Conservation (phyloP, 2,888 invertebrate genomes). For the Temnothorax ravouxi region DNA sequence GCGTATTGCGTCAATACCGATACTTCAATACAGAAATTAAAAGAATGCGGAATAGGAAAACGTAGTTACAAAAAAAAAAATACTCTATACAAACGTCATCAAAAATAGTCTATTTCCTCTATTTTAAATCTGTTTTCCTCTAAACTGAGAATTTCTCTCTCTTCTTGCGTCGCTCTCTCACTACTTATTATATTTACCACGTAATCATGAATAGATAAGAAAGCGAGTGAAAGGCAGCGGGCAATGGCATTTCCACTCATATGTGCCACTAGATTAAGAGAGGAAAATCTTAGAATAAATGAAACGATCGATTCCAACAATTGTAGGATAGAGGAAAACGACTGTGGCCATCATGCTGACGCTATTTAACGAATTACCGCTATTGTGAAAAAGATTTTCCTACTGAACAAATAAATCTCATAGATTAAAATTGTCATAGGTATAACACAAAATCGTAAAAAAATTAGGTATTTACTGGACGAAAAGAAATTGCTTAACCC, state of each 20-base stretch:
- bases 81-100: constrained; percentile 5
- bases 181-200: neutral
- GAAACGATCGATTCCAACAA: neutral
- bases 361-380: neutral
- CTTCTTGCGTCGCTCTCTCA: neutral
- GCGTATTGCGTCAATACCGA: constrained; percentile 32
- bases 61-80: neutral
- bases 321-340: neutral
- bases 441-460: constrained; percentile 34
- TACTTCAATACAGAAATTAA: neutral
- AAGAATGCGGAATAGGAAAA: constrained; percentile 2
- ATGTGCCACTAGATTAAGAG: neutral
- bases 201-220: neutral
- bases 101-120: constrained; percentile 6
- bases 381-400: neutral
- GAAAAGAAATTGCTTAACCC: constrained; percentile 32
- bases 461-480: constrained; percentile 30
- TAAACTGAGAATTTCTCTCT: neutral
- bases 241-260: neutral
- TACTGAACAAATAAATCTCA: constrained; percentile 10
- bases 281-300: neutral
- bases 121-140: neutral
- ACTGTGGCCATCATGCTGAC: neutral
- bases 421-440: neutral
- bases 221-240: neutral